A percentile compares a stretch with the other conserved stretches of the same genome.
Evolutionary conservation across 2,113 vertebrate genomes (phyloP).

Genomic region (Cyprinodon variegatus): DNA sequence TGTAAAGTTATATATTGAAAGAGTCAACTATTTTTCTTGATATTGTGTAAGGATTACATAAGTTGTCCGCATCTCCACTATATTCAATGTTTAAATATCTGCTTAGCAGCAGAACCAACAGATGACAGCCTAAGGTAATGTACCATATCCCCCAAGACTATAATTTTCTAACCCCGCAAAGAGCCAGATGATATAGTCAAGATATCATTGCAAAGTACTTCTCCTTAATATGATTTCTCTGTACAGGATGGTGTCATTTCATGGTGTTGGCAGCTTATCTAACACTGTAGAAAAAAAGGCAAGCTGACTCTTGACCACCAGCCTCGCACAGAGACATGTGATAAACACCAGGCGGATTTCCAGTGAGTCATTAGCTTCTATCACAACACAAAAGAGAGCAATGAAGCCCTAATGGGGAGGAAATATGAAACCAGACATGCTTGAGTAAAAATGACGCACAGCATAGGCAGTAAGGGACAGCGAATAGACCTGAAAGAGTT

Average conservation of each 20-base stretch:
- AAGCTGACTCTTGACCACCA: slow-evolving; percentile 47
- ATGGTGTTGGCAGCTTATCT: slow-evolving; percentile 34
- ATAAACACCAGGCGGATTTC: slow-evolving; percentile 72
- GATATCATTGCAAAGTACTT: slow-evolving; percentile 33
- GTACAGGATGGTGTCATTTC: slow-evolving; percentile 33
- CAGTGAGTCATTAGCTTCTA: slow-evolving; percentile 71
- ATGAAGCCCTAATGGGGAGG: slow-evolving; percentile 66
- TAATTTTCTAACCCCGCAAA: slow-evolving; percentile 44
- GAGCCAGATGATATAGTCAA: slow-evolving; percentile 42
- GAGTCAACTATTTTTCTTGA: not conserved
- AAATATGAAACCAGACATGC: slow-evolving; percentile 69
- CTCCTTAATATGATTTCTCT: slow-evolving; percentile 41
- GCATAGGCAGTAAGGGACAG: slow-evolving; percentile 35
- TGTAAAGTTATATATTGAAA: not conserved
- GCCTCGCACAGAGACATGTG: slow-evolving; percentile 52
- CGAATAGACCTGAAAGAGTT: slow-evolving; percentile 54
- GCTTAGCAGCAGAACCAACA: slow-evolving; percentile 41
- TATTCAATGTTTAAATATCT: slow-evolving; percentile 29
- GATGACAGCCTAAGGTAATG: slow-evolving; percentile 52
- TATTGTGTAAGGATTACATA: slow-evolving; percentile 1
- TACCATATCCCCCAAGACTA: slow-evolving; percentile 44
- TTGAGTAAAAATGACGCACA: slow-evolving; percentile 68
- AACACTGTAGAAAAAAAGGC: slow-evolving; percentile 17
- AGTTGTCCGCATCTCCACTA: slow-evolving; percentile 31
- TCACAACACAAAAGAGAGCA: slow-evolving; percentile 67